Evolutionary conservation across 2,888 invertebrate species (phyloP), one percentile per base, ranked within the genome.

Genomic region (Stenodema calcarata): DNA sequence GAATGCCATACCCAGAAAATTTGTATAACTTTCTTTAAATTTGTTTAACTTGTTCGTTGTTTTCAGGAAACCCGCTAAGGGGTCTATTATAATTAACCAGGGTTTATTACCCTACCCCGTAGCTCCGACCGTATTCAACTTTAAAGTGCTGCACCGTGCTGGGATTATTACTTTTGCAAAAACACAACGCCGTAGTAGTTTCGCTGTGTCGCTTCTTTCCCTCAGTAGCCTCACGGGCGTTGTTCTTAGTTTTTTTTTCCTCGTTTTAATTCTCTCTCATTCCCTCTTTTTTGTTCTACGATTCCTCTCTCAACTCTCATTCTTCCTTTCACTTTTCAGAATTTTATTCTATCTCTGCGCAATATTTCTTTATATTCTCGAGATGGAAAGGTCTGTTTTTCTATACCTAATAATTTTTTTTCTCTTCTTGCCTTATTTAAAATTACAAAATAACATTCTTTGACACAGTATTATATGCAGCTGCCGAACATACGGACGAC

Each of bases 51-150:
- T 78, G 78, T 47, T 78, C 47, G 14, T 44, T 78, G 78, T 78
- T 78, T 18, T 6, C 23, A 11, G n/a, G 27, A 30, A 42, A 18
- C 35, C 16, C 75, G 75, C 35, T 9, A 42, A 14, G 41, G 76
- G 54, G 50, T 50, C 47, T 80, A 80, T 50, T 30, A 80, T 80
- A 80, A 80, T 80, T 80, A 80, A 54, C 80, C 80, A 30, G 80
- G 54, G 54, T 80, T 78, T 80, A 54, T 80, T 80, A 80, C 50
- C 44, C 27, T 23, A 23, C 23, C 42, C 76, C 18, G 76, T 41
- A 41, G 9, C 76, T 41, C 41, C n/a, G n/a, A 35, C 12, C 44
- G 78, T 78, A 78, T 78, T 44, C 78, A 44, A 27, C 44, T 78
- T 78, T 78, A 23, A 44, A 42, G 27, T 44, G 78, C 27, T 23